These are phyloP conservation scores for Tiphia femorata DNA, from an alignment of 2,888 invertebrate genomes.

Conservation along the genomic window DNA sequence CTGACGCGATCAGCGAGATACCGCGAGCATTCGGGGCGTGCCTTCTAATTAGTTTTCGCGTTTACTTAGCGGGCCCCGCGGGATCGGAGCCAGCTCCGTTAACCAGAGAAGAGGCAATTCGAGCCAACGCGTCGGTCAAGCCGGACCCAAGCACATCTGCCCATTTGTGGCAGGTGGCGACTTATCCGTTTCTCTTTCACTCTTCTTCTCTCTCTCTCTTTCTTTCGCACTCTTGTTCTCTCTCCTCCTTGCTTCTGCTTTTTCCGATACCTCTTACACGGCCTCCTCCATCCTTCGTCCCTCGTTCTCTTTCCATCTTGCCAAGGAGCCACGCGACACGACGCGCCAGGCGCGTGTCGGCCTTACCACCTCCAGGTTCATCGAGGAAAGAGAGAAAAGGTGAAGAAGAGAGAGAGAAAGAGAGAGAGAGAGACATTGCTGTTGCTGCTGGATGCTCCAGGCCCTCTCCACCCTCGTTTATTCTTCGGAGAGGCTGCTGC, in stretches of 20 bases:
- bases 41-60: background rate
- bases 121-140: conserved; percentile 49
- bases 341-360: conserved; percentile 34
- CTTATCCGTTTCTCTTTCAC: conserved; percentile 48
- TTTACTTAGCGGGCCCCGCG: conserved; percentile 8
- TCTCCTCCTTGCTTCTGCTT: background rate
- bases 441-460: no score
- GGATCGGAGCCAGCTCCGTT: conserved; percentile 28
- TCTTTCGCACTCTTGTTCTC: conserved; percentile 4
- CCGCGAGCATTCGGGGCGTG: no score
- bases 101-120: conserved; percentile 53
- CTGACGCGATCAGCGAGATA: no score
- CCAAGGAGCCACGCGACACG: conserved; percentile 28
- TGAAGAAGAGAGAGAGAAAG: no score
- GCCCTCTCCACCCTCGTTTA: no score
- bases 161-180: conserved; percentile 64
- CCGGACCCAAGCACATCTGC: conserved; percentile 59
- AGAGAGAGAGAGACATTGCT: background rate
- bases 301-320: conserved; percentile 10
- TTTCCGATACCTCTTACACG: conserved; percentile 26
- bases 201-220: conserved; percentile 13
- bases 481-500: no score
- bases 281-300: conserved; percentile 7
- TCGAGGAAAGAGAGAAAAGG: no score
- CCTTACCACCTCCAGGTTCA: conserved; percentile 21